These are phyloP conservation scores for Chelon auratus DNA, from an alignment of 2,797 vertebrate genomes.

Conservation along the genomic window DNA sequence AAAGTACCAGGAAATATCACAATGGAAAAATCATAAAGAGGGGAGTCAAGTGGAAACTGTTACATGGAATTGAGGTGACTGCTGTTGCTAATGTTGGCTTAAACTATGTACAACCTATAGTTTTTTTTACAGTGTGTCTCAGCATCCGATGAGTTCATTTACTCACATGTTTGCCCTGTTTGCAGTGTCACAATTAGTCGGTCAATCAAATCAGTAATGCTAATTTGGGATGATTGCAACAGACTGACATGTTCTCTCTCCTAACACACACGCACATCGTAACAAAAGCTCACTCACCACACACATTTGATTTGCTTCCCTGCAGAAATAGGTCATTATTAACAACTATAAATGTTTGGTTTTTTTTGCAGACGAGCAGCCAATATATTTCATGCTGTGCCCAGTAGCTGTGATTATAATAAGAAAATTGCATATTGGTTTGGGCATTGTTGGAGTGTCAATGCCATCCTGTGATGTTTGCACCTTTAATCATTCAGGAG, in stretches of 20 bases:
- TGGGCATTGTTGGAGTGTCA: slow-evolving; percentile 27
- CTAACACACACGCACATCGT: neutral
- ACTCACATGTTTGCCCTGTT: slow-evolving; percentile 21
- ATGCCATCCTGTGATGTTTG: slow-evolving; percentile 27
- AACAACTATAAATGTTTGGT: slow-evolving; percentile 7
- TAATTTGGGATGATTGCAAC: neutral
- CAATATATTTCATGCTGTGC: slow-evolving; percentile 14
- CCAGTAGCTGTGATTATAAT: slow-evolving; percentile 28
- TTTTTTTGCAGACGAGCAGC: slow-evolving; percentile 3
- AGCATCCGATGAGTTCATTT: slow-evolving; percentile 12
- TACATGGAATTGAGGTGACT: too few species aligned
- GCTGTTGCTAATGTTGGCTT: too few species aligned
- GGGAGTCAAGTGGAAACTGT: too few species aligned
- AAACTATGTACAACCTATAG: neutral
- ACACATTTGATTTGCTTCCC: slow-evolving; percentile 1
- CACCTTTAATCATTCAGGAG: slow-evolving; percentile 28
- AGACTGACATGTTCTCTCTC: neutral
- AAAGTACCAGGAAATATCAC: too few species aligned
- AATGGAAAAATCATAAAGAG: too few species aligned
- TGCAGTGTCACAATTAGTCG: slow-evolving; percentile 24
- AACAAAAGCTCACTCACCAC: slow-evolving; percentile 1
- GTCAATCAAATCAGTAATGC: slow-evolving; percentile 38
- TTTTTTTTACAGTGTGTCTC: slow-evolving; percentile 24
- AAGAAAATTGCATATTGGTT: slow-evolving; percentile 40
- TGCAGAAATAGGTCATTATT: slow-evolving; percentile 12